Conservation (phyloP, 2,113 vertebrate species). For the Phaethon lepturus region DNA sequence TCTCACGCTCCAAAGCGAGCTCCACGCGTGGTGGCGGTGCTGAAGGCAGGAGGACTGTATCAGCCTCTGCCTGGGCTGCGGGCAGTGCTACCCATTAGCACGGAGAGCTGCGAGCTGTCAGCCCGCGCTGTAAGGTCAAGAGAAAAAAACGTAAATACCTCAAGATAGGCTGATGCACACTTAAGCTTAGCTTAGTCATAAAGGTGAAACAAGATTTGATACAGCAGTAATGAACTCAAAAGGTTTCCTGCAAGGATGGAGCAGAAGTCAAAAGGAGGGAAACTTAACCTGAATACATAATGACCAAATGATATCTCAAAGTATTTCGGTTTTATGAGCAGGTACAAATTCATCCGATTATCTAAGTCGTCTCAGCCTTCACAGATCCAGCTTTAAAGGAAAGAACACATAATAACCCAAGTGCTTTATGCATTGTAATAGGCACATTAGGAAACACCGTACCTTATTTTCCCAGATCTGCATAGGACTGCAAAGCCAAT, state of each 20-base stretch:
- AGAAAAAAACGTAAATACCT: not conserved
- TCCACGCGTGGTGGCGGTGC: rapidly evolving
- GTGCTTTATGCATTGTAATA: not conserved
- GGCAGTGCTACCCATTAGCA: not conserved
- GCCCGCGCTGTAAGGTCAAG: not conserved
- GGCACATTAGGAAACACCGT: not conserved
- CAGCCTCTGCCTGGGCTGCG: not conserved
- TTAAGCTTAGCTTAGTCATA: not conserved
- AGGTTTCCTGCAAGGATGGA: not conserved
- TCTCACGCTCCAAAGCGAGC: not conserved
- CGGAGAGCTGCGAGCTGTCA: not conserved
- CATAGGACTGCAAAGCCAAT: not conserved
- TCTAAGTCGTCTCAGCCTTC: not conserved
- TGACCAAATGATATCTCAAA: not conserved
- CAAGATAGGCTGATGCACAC: not conserved
- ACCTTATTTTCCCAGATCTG: not conserved
- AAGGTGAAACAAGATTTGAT: not conserved
- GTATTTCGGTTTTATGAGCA: not conserved
- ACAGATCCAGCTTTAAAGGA: not conserved
- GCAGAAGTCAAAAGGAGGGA: not conserved
- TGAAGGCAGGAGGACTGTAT: not conserved
- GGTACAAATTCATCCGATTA: not conserved
- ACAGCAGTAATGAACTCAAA: not conserved
- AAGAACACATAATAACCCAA: not conserved
- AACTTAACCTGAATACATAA: not conserved